These are phyloP conservation scores for Aphelinus atriplicis DNA, from an alignment of 1,140 invertebrate species.

Conservation along the genomic window DNA sequence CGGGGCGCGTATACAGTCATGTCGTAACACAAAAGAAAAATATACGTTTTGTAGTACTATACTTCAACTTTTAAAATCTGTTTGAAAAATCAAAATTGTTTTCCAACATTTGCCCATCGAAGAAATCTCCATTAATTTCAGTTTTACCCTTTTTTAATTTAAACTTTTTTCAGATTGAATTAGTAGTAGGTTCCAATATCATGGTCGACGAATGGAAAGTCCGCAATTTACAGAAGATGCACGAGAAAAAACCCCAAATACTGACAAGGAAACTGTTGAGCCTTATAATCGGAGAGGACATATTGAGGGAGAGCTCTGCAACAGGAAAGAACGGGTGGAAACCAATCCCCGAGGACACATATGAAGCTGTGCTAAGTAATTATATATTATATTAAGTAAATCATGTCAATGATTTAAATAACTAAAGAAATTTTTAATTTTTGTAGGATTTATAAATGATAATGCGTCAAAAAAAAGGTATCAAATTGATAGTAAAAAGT, in stretches of 20 bases:
- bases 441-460: too few relatives aligned
- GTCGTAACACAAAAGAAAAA: too few relatives aligned
- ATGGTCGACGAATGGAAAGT: neutral
- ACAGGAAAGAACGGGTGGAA: constrained; percentile 1
- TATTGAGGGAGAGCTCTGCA: neutral
- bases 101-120: too few relatives aligned
- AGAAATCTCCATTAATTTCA: too few relatives aligned
- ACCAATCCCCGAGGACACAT: neutral
- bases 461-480: too few relatives aligned
- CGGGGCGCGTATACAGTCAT: too few relatives aligned
- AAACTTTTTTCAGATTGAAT: neutral
- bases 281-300: neutral
- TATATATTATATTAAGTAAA: neutral
- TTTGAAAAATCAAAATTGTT: too few relatives aligned
- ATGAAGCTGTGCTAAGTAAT: neutral
- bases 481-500: too few relatives aligned
- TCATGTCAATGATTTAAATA: neutral
- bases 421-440: too few relatives aligned
- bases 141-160: too few relatives aligned
- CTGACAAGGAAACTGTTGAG: neutral
- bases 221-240: neutral
- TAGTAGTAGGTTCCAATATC: neutral
- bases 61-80: too few relatives aligned
- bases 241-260: neutral
- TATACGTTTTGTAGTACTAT: too few relatives aligned